Percentiles rank a stretch among this genome's conserved stretches.
These are phyloP conservation scores for Nemurella pictetii DNA, from an alignment of 2,888 invertebrate genomes.

Conservation along the genomic window DNA sequence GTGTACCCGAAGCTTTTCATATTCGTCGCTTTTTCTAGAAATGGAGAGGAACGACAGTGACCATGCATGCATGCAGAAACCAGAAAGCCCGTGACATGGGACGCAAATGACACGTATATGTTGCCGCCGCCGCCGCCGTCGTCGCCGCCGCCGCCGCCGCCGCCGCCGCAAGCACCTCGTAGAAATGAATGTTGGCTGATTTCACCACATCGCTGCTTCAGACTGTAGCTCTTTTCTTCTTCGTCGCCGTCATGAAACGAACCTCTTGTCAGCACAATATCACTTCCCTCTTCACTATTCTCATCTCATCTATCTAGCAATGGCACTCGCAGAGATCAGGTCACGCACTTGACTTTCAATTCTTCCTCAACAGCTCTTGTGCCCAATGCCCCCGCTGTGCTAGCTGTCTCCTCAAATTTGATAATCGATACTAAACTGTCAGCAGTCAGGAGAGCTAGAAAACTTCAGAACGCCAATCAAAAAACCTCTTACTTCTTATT, in stretches of 20 bases:
- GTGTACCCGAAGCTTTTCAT: background rate
- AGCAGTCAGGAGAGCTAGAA: conserved; percentile 1
- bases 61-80: background rate
- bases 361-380: background rate
- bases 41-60: background rate
- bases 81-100: background rate
- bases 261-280: conserved; percentile 14
- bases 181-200: background rate
- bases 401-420: conserved; percentile 5
- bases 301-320: background rate
- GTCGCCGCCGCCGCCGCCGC: background rate
- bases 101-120: background rate
- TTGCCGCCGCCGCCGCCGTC: background rate
- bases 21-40: background rate
- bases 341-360: conserved; percentile 28
- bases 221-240: conserved; percentile 3
- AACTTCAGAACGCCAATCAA: conserved; percentile 30
- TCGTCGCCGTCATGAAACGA: background rate
- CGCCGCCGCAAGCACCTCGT: background rate
- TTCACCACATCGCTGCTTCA: background rate
- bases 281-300: background rate
- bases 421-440: conserved; percentile 25
- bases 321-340: conserved; percentile 1
- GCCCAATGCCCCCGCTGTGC: background rate
- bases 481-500: conserved; percentile 10